These are phyloP conservation scores for Orthosia gothica DNA, from an alignment of 2,888 invertebrate species.

Conservation along the genomic window DNA sequence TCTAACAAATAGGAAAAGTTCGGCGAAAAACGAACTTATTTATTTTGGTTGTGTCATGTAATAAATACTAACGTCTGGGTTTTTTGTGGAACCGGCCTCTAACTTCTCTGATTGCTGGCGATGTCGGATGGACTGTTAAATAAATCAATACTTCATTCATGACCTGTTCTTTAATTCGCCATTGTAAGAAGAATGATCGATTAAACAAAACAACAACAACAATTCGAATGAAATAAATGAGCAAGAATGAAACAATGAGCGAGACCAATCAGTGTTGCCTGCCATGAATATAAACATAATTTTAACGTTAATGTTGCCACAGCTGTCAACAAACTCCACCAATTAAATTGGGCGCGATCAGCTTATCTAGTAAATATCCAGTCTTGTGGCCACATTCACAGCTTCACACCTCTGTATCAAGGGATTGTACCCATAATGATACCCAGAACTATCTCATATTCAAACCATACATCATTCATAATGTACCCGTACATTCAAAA, in stretches of 20 bases:
- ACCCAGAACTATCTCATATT: constrained; percentile 8
- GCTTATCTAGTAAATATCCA: background rate
- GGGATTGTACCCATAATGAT: background rate
- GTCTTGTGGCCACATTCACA: background rate
- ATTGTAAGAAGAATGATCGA: too few relatives aligned
- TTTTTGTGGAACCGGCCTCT: background rate
- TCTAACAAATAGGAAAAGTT: constrained; percentile 25
- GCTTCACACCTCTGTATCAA: background rate
- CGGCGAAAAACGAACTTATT: background rate
- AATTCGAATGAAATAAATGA: too few relatives aligned
- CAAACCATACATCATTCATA: constrained; percentile 9
- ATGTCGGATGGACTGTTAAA: too few relatives aligned
- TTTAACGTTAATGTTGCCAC: too few relatives aligned
- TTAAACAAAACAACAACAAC: too few relatives aligned
- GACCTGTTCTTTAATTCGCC: too few relatives aligned
- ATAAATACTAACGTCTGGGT: constrained; percentile 22
- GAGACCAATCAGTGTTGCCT: too few relatives aligned
- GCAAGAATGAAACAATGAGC: too few relatives aligned
- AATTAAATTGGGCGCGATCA: too few relatives aligned
- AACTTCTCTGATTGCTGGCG: background rate
- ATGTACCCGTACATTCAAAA: constrained; percentile 17
- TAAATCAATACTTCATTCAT: too few relatives aligned
- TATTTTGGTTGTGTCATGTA: constrained; percentile 7
- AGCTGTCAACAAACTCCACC: too few relatives aligned
- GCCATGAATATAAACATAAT: too few relatives aligned